phyloP scores from a whole-genome alignment of 1,140 invertebrate genomes.

The Gonatopus flavifemur region DNA sequence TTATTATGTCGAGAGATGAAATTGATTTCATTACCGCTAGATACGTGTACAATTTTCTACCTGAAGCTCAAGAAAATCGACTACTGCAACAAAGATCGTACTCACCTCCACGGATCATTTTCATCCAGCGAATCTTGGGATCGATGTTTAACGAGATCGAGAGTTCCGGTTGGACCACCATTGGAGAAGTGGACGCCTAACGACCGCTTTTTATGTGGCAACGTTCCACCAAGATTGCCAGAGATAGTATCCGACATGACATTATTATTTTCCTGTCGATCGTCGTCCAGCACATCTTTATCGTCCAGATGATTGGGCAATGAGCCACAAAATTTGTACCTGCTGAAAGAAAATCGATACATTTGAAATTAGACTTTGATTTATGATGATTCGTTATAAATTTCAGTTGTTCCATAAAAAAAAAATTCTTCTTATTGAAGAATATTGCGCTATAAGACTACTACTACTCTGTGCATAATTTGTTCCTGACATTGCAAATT shows the following conservation, averaged over 20 bases:
- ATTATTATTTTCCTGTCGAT: conserved; percentile 61
- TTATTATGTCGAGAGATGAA: too few species aligned
- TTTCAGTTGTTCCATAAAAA: too few species aligned
- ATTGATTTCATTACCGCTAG: too few species aligned
- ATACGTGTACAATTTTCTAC: too few species aligned
- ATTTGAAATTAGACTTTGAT: too few species aligned
- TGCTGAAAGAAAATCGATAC: conserved; percentile 32
- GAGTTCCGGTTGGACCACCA: conserved; percentile 48
- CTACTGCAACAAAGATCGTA: too few species aligned
- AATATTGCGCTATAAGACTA: too few species aligned
- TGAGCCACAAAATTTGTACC: conserved; percentile 65
- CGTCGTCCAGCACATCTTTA: conserved; percentile 56
- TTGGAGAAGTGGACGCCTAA: conserved; percentile 56
- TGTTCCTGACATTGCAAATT: too few species aligned
- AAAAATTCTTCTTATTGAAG: too few species aligned
- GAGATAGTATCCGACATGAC: conserved; percentile 64
- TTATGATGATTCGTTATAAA: too few species aligned
- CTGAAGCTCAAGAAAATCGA: too few species aligned
- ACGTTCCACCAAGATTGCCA: conserved; percentile 62
- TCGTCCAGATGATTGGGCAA: conserved; percentile 74
- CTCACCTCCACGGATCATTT: conserved; percentile 55
- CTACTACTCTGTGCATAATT: too few species aligned
- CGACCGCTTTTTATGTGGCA: conserved; percentile 61
- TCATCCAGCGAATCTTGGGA: conserved; percentile 52
- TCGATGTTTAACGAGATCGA: conserved; percentile 48